Evolutionary conservation across 1,140 invertebrate genomes (phyloP), one percentile per base, ranked within the genome.

Genomic region (Grapholita molesta): DNA sequence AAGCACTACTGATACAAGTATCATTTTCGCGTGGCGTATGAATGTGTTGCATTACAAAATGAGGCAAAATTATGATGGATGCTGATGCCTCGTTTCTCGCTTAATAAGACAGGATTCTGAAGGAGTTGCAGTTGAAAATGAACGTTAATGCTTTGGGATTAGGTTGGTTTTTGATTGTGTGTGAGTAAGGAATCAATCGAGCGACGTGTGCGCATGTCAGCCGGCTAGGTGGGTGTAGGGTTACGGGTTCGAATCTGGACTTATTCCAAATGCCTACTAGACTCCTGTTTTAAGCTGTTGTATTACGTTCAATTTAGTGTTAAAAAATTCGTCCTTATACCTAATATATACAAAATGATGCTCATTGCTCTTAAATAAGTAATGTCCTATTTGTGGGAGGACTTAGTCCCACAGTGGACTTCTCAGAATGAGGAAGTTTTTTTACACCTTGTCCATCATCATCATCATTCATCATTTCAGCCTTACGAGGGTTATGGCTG

Each of bases 51-150:
- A 85, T 88, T 89, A 88, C 83, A 88, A 85, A 89, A 90, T 89
- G 86, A 90, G 81, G 84, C 82, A 84, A 83, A 90, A 89, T 90
- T 89, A 88, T 90, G 86, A 90, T 90, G 84, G 86, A 90, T 90
- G 86, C 78, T 90, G 85, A 88, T 89, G 84, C 78, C 80, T 84
- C 79, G 85, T 88, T 86, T 80, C 82, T 77, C 80, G 83, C 82
- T 87, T 87, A 89, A 89, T 88, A 87, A 89, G 83, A 86, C 79
- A 71, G 78, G 80, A 85, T 81, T 85, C 78, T 79, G 73, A 68
- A 67, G 15, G 4, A 9, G 18, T 8, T n/a, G 7, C 15, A 33
- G 48, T 68, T 65, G 15, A 7, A 82, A 67, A 74, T 57, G 70
- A 66, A 64, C 76, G 83, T 66, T 23, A 81, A 79, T 70, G 7